Base-by-base conservation (phyloP, 2,888 invertebrate genomes). In the Synanthedon andrenaeformis region DNA sequence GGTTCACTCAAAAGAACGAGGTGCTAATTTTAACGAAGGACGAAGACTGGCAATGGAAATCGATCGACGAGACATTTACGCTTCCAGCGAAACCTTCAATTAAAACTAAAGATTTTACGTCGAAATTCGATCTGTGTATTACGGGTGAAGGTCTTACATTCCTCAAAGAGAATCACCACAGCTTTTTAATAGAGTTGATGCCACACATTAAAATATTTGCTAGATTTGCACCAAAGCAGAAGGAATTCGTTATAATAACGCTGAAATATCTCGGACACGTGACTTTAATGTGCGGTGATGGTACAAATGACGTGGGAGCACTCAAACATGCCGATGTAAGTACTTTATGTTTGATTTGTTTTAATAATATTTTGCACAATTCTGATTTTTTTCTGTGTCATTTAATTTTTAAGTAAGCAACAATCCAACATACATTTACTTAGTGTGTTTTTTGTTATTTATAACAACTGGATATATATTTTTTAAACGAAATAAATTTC, bases 261-360 rank as follows among this genome's bases (percentile, higher is more conserved):
- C 82, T 99, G 53, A 98, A 97, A 74, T 90, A 92, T 41, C 84
- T 95, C 11, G 99, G 99, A 4, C 96, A 92, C 70, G 91, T 91
- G 3, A 97, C 98, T 0, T 88, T 99, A 2, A 99, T 99, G 99
- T 99, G 99, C 74, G 99, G 99, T 2, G 99, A 99, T 85, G 99
- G 99, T 54, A 99, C 99, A 1, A 99, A 99, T 77, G 99, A 99
- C 83, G 99, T 99, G 11, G 99, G 99, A 14, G 98, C 98, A 4
- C 85, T 99, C 52, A 99, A 99, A 82, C 99, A 99, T 82, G 98
- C 99, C 41, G 94, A 99, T 82, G 98, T 96, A 69, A 93, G 93
- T 90, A 59, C 57, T 52, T 12, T 17, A 49, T 45, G 1, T 45
- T 35, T 35, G 3, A 35, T 35, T 35, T 35, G 35, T 35, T 35